phyloP scores from a whole-genome alignment of 2,888 invertebrate species.

The Trisateles emortualis region DNA sequence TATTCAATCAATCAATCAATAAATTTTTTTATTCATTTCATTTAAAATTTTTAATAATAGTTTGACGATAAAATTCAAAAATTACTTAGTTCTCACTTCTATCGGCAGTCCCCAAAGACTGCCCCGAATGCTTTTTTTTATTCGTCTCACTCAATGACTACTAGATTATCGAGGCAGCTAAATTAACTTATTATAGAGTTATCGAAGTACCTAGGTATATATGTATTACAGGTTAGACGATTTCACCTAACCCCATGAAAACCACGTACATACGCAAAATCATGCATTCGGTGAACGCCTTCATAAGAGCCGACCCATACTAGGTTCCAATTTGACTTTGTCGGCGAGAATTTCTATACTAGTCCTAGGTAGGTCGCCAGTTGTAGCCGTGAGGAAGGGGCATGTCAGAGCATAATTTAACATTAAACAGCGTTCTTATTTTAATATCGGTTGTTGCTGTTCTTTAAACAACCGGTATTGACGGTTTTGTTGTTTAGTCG shows the following conservation, averaged over 20 bases:
- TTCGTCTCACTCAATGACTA: too few species aligned
- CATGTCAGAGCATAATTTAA: constrained; percentile 45
- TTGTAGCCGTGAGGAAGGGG: constrained; percentile 32
- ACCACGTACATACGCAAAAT: constrained; percentile 10
- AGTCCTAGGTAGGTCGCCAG: constrained; percentile 34
- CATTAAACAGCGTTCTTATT: constrained; percentile 27
- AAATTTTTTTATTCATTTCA: too few species aligned
- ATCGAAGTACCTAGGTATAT: background rate
- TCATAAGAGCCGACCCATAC: constrained; percentile 25
- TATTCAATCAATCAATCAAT: too few species aligned
- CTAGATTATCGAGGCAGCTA: too few species aligned
- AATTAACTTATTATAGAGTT: too few species aligned
- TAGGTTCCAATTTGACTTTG: constrained; percentile 32
- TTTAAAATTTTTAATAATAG: too few species aligned
- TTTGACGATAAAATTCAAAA: too few species aligned
- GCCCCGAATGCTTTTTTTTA: too few species aligned
- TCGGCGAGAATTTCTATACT: constrained; percentile 31
- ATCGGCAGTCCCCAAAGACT: too few species aligned
- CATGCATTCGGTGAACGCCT: constrained; percentile 22
- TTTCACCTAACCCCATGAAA: constrained; percentile 20
- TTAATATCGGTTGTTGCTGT: constrained; percentile 24
- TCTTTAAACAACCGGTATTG: constrained; percentile 21
- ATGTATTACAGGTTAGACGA: background rate
- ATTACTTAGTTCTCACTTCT: too few species aligned
- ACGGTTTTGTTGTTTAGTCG: constrained; percentile 9